A percentile compares a stretch with the other conserved stretches of the same genome.
Evolutionary conservation across 2,797 vertebrate genomes (phyloP).

Genomic region (Melanogrammus aeglefinus): DNA sequence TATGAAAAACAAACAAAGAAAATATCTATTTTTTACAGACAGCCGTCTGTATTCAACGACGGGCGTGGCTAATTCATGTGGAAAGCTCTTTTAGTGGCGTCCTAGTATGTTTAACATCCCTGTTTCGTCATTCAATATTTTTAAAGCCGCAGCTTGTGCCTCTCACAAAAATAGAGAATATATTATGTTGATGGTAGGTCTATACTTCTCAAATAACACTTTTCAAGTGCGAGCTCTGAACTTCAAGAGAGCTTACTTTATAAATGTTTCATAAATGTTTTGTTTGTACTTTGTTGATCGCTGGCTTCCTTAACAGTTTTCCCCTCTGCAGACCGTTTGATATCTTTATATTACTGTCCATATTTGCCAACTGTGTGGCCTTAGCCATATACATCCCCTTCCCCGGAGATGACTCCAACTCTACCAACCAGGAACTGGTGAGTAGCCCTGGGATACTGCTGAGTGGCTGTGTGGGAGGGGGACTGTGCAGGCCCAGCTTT

Average conservation of each 20-base stretch:
- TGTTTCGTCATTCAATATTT: neutral
- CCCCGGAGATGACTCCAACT: constrained; percentile 98
- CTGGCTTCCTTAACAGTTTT: constrained; percentile 77
- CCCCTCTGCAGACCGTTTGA: constrained; percentile 90
- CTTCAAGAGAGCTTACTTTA: neutral
- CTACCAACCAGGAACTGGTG: constrained; percentile 98
- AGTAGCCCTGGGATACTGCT: constrained; percentile 62
- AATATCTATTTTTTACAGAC: no score
- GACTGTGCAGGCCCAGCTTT: neutral
- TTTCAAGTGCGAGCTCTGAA: neutral
- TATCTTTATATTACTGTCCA: constrained; percentile 99
- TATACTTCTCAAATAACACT: neutral
- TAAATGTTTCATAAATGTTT: neutral
- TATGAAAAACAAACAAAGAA: neutral
- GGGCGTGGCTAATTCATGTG: neutral
- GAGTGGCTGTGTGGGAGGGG: constrained; percentile 6
- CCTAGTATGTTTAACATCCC: neutral
- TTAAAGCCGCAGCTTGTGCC: neutral
- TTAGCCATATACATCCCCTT: constrained; percentile 99
- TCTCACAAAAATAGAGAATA: neutral
- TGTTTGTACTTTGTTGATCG: neutral
- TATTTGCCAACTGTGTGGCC: constrained; percentile 99
- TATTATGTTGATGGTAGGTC: neutral
- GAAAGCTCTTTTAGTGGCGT: neutral
- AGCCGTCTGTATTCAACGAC: no score